Evolutionary conservation across 2,797 vertebrate genomes (phyloP).

Genomic region (Gouania willdenowi): DNA sequence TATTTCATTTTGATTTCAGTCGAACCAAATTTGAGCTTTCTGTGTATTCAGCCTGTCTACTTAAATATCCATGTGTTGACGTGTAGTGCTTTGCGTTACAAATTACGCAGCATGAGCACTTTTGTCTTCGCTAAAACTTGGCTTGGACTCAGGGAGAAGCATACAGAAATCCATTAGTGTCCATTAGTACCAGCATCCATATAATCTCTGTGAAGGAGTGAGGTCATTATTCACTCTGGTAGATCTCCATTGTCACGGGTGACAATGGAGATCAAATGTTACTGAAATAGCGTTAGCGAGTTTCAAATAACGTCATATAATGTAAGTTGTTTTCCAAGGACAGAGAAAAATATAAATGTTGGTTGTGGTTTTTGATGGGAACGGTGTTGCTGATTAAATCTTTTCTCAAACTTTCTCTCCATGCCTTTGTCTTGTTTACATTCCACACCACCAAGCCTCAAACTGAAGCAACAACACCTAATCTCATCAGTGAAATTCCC

Average conservation of each 20-base stretch:
- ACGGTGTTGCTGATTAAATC: constrained; percentile 5
- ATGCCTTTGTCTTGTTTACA: constrained; percentile 53
- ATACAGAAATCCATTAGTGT: constrained; percentile 22
- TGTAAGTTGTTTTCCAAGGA: neutral
- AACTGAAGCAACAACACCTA: constrained; percentile 37
- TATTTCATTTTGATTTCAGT: no score
- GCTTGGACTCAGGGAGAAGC: constrained; percentile 1
- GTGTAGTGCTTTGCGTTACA: no score
- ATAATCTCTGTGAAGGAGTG: neutral
- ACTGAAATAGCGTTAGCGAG: no score
- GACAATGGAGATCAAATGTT: constrained; percentile 3
- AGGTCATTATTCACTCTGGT: constrained; percentile 25
- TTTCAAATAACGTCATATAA: no score
- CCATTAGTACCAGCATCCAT: constrained; percentile 27
- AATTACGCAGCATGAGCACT: neutral
- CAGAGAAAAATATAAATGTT: constrained; percentile 11
- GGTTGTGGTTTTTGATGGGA: neutral
- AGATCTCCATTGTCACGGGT: constrained; percentile 9
- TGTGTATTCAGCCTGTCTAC: no score
- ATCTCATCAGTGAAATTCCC: constrained; percentile 58
- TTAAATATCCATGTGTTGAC: no score
- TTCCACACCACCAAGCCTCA: constrained; percentile 44
- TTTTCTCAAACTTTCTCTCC: constrained; percentile 21
- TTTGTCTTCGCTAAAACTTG: constrained; percentile 6
- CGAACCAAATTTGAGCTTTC: no score